Evolutionary conservation across 1,140 invertebrate species (phyloP), one percentile per base, ranked within the genome.

Genomic region (Listronotus bonariensis): DNA sequence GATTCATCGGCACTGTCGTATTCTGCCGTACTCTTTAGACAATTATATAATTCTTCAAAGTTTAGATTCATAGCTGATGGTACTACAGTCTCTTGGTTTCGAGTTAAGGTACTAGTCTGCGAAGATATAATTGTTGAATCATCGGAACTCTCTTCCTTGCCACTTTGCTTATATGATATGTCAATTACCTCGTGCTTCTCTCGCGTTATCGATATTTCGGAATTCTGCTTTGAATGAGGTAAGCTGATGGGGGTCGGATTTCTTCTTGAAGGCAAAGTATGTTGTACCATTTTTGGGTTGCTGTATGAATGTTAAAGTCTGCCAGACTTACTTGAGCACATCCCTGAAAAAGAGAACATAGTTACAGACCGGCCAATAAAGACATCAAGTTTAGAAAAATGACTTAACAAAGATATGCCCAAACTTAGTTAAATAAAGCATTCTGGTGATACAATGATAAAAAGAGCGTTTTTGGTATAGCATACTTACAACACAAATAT

Each of bases 71-170:
- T 82, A 2, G 82, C 82, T 56, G 85, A 82, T 46, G 86, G 71
- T 58, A 84, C 81, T 49, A 85, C 79, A 56, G 80, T 82, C 72
- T 78, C 80, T 84, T 96, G 92, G 81, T 95, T 97, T 72, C 96
- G 86, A 8, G 96, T 98, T 3, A 97, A 82, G 0, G 96, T 98
- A 1, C 95, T 97, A 0, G 95, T 97, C 80, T 97, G 94, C 15
- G 93, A 95, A 14, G 95, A 97, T 59, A 97, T 97, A 60, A 97
- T 93, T 0, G 95, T 98, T 10, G 93, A 96, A 76, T 97, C 96
- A 79, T 98, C 96, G 63, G 93, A 96, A 71, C 95, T 97, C 78
- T 97, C 95, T 76, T 97, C 95, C 75, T 90, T 84, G 18, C 66
- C 68, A 14, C 49, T 55, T 53, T 68, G 67, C 69, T 66, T 71